Evolutionary conservation across 2,797 vertebrate species (phyloP).

Genomic region (Anniella stebbinsi): DNA sequence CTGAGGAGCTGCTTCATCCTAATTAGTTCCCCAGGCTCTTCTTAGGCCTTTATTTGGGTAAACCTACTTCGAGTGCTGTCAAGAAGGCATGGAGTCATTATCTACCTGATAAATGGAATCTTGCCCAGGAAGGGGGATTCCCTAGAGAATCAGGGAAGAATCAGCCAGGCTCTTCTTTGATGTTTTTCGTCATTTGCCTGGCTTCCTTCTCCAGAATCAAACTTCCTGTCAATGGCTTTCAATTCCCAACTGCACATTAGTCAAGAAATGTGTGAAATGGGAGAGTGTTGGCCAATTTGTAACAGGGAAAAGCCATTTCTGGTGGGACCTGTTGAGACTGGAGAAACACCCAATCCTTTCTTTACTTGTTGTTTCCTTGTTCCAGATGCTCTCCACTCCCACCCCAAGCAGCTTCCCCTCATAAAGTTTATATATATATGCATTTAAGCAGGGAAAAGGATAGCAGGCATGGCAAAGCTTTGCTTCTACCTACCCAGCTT

Average conservation of each 20-base stretch:
- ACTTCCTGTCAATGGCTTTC: constrained; percentile 4
- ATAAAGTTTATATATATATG: not conserved
- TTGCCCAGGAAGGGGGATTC: constrained; percentile 58
- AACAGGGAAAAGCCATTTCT: not conserved
- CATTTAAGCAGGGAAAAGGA: not conserved
- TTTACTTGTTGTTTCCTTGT: not conserved
- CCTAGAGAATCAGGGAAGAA: no score
- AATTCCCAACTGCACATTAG: not conserved
- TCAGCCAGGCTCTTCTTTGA: constrained; percentile 67
- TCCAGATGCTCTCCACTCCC: not conserved
- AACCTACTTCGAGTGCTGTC: constrained; percentile 58
- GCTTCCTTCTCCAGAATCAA: constrained; percentile 62
- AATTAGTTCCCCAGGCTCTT: constrained; percentile 80
- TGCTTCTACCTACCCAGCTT: not conserved
- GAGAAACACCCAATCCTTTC: not conserved
- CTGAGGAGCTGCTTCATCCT: constrained; percentile 74
- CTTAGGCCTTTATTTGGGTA: constrained; percentile 58
- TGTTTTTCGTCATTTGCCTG: constrained; percentile 72
- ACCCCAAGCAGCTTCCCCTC: not conserved
- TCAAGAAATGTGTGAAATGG: not conserved
- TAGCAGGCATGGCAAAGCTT: not conserved
- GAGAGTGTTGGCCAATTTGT: not conserved
- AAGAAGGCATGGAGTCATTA: constrained; percentile 75
- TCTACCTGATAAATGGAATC: constrained; percentile 73
- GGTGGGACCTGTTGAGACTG: no score